Evolutionary conservation across 2,797 vertebrate genomes (phyloP), one percentile per base, ranked within the genome.

Genomic region (Etheostoma perlongum): DNA sequence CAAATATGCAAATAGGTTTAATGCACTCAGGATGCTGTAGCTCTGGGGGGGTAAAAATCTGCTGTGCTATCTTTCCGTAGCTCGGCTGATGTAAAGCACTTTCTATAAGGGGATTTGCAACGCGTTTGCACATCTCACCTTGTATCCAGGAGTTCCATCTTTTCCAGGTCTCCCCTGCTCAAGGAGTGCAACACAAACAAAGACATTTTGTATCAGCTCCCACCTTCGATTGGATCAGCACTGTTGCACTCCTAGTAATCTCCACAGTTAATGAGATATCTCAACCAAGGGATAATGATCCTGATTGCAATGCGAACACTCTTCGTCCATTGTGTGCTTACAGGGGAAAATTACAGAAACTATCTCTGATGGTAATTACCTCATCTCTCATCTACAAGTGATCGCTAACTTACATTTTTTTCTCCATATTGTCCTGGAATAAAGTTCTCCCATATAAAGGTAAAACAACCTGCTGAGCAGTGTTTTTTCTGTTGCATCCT

Each of bases 91-190:
- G 86, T 91, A 88, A 91, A 89, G 88, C 73, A 84, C 79, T 86
- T 89, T 92, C 87, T 89, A 88, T 91, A 90, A 86, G 86, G 85
- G 86, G 86, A 91, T 93, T 91, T 89, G 82, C 55, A 71, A 27
- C 21, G n/a, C 49, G 68, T 69, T 71, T 13, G 46, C 67, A 76
- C 69, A 65, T 74, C 94, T 94, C 95, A 99, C 98, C 97, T 96
- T 96, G 85, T 96, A 94, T 91, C 98, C 98, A 52, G 97, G 96
- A 90, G 97, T 95, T 89, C 98, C 98, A 93, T 98, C 97, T 94
- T 97, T 98, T 91, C 98, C 98, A 82, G 96, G 94, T 91, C 95
- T 93, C 79, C 98, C 98, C 98, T 99, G 93, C 85, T 86, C 92
- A 78, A 85, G 75, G 19, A 91, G 85, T 74, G 84, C 74, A 93